These are phyloP conservation scores for Agrilus cyanescens DNA, from an alignment of 2,888 invertebrate species.

Conservation along the genomic window DNA sequence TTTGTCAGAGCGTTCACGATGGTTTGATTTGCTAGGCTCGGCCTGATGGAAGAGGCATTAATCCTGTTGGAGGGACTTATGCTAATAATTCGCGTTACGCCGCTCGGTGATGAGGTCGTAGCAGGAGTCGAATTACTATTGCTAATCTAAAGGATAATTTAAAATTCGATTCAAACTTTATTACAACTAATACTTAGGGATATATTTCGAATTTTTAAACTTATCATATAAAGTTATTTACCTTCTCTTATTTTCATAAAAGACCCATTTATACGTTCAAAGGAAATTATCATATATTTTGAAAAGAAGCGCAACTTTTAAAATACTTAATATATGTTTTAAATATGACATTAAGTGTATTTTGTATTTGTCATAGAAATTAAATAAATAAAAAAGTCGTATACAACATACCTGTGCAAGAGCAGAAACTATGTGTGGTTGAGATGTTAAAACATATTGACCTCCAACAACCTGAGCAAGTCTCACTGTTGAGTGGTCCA, in stretches of 20 bases:
- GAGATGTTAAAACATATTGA: constrained; percentile 32
- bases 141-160: constrained; percentile 13
- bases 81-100: constrained; percentile 42
- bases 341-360: neutral
- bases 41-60: constrained; percentile 29
- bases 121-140: constrained; percentile 8
- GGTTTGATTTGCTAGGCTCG: constrained; percentile 35
- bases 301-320: neutral
- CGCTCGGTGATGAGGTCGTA: constrained; percentile 33
- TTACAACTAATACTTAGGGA: constrained; percentile 2
- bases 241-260: no score
- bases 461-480: constrained; percentile 34
- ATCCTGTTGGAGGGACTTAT: constrained; percentile 31
- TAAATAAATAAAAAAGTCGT: neutral
- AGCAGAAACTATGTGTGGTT: constrained; percentile 35
- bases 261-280: no score
- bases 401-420: constrained; percentile 37
- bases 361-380: neutral
- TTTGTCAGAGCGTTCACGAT: constrained; percentile 34
- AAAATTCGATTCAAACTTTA: neutral
- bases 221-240: neutral
- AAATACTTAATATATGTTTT: neutral
- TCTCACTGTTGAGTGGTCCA: constrained; percentile 32
- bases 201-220: neutral
- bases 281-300: no score